These are phyloP conservation scores for Nysson spinosus DNA, from an alignment of 2,888 invertebrate species.

Conservation along the genomic window DNA sequence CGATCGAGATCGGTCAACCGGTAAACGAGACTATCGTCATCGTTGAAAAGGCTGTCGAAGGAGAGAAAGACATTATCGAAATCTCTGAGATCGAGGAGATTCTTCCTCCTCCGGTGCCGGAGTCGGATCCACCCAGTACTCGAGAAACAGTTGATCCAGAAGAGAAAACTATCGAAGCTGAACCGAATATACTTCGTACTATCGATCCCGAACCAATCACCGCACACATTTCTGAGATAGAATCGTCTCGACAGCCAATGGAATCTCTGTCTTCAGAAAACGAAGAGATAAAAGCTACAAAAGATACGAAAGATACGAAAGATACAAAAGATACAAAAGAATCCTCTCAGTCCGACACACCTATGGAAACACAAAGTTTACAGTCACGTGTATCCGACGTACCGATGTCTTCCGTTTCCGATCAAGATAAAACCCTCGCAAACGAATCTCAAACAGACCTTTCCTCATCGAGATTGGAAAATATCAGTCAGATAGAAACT, in stretches of 20 bases:
- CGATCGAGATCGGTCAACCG: neutral
- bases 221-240: neutral
- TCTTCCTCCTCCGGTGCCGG: slow-evolving; percentile 53
- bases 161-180: neutral
- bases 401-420: neutral
- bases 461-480: slow-evolving; percentile 17
- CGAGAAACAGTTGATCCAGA: neutral
- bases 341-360: neutral
- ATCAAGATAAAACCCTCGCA: neutral
- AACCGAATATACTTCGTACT: slow-evolving; percentile 13
- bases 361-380: neutral
- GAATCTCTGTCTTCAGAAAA: neutral
- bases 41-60: slow-evolving; percentile 7
- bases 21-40: slow-evolving; percentile 2
- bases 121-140: slow-evolving; percentile 24
- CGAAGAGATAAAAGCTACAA: too few species aligned
- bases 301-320: too few species aligned
- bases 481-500: too few species aligned
- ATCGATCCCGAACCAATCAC: slow-evolving; percentile 6
- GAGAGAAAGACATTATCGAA: slow-evolving; percentile 12
- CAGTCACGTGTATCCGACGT: neutral
- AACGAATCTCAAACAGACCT: slow-evolving; percentile 2
- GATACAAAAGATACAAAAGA: neutral
- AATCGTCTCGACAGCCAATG: neutral
- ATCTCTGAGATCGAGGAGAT: slow-evolving; percentile 25